A percentile compares a stretch with the other conserved stretches of the same genome.
Conservation (phyloP, 2,797 vertebrate species). For the Sebastiscus tertius region DNA sequence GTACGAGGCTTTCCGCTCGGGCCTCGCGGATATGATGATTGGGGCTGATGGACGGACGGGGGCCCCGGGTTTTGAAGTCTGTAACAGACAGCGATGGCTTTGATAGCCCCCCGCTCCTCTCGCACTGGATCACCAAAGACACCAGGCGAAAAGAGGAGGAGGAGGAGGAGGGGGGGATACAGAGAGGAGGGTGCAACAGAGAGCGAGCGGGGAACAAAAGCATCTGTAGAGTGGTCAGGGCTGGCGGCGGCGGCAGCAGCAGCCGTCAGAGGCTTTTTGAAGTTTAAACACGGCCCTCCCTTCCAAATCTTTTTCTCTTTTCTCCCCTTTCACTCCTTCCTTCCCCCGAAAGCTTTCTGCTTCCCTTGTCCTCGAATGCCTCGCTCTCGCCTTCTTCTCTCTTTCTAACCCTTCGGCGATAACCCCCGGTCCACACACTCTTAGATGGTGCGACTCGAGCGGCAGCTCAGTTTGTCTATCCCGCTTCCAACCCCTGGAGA, state of each 20-base stretch:
- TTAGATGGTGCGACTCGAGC: conserved; percentile 50
- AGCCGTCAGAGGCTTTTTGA: conserved; percentile 81
- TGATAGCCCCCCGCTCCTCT: conserved; percentile 81
- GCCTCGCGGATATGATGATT: conserved; percentile 80
- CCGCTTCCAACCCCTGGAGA: conserved; percentile 20
- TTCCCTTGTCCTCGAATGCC: conserved; percentile 40
- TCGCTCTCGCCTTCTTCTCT: conserved; percentile 16
- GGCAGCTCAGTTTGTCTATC: conserved; percentile 19
- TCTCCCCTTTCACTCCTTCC: conserved; percentile 43
- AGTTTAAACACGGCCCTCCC: conserved; percentile 67
- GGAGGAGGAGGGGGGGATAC: conserved; percentile 38
- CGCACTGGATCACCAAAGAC: conserved; percentile 82
- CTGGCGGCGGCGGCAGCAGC: conserved; percentile 72
- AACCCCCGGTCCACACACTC: conserved; percentile 47
- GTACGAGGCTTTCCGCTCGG: conserved; percentile 75
- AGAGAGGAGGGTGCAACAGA: conserved; percentile 43
- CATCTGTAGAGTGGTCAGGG: conserved; percentile 83
- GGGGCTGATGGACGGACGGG: conserved; percentile 81
- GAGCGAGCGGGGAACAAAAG: conserved; percentile 80
- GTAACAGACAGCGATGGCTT: conserved; percentile 84
- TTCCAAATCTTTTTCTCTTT: conserved; percentile 53
- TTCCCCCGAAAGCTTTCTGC: conserved; percentile 45
- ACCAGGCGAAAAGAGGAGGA: conserved; percentile 68
- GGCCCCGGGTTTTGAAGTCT: conserved; percentile 84
- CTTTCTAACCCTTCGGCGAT: conserved; percentile 42